Percentiles rank a stretch among this genome's conserved stretches.
Evolutionary conservation across 2,888 invertebrate species (phyloP).

Genomic region (Idaea biselata): DNA sequence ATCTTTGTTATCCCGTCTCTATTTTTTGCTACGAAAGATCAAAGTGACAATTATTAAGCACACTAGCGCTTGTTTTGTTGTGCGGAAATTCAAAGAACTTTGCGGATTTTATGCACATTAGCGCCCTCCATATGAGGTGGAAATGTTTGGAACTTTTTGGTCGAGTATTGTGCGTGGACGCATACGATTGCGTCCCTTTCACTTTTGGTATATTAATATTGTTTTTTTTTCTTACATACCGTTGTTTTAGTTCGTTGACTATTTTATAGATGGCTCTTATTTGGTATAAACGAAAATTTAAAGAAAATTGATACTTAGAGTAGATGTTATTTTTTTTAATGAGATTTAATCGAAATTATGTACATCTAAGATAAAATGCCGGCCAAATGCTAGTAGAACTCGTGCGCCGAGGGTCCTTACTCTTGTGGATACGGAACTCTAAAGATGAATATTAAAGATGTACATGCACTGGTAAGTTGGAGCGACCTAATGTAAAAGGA

Average conservation of each 20-base stretch:
- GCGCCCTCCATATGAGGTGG: constrained; percentile 16
- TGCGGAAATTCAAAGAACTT: background rate
- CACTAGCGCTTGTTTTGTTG: background rate
- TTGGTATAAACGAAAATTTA: background rate
- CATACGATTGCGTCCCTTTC: constrained; percentile 14
- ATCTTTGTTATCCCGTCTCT: too few relatives aligned
- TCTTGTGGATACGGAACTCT: too few relatives aligned
- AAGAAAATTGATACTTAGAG: background rate
- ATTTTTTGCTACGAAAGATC: too few relatives aligned
- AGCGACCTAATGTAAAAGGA: too few relatives aligned
- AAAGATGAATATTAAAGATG: too few relatives aligned
- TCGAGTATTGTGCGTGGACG: constrained; percentile 9
- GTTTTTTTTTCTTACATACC: constrained; percentile 21
- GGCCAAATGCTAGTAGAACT: too few relatives aligned
- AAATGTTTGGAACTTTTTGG: constrained; percentile 16
- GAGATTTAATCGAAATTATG: too few relatives aligned
- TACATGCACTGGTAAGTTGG: too few relatives aligned
- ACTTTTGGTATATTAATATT: constrained; percentile 16
- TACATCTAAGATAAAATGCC: too few relatives aligned
- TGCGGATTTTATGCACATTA: constrained; percentile 12
- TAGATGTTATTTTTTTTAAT: too few relatives aligned
- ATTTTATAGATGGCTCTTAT: constrained; percentile 24
- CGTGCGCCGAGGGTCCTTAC: too few relatives aligned
- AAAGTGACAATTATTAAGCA: background rate
- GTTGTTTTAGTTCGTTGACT: constrained; percentile 15